Evolutionary conservation across 2,113 vertebrate genomes (phyloP), one percentile per base, ranked within the genome.

Genomic region (Microtus pennsylvanicus): DNA sequence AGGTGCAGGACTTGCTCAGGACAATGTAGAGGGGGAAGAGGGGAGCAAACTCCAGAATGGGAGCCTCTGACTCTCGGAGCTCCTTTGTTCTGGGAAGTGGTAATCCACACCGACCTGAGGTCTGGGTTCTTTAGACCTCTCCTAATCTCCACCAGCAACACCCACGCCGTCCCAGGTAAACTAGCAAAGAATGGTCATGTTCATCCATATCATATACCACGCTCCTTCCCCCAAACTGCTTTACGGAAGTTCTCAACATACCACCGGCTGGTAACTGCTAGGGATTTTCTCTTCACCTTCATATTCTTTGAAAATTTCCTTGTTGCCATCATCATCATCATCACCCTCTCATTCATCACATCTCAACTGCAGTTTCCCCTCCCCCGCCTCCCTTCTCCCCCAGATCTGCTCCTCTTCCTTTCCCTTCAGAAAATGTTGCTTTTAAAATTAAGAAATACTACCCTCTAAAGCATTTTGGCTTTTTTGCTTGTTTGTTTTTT

Each of bases 371-470:
- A 38, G 70, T 22, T 72, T 22, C 70, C 35, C 70, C 35, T n/a
- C 33, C 33, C 12, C 35, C 33, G 7, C 33, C 35, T 69, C 17
- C 70, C 35, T 16, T 19, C 16, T 72, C 17, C 35, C 35, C 70
- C 19, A 72, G 7, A 21, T 72, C 70, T 22, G 3, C 35, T n/a
- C 17, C 35, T n/a, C 70, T 17, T 72, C 7, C 17, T 38, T 38
- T 74, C n/a, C 19, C 70, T 38, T 74, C 70, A 38, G 70, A 38
- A 38, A 38, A 74, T 74, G 30, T 72, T 89, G 33, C 50, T 95
- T 82, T 93, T 70, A 58, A 95, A 93, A 93, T 86, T 86, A 63
- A 89, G 11, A 83, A 95, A 74, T 58, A 14, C 55, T 72, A 90
- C 0, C 16, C 4, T 2, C 7, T 11, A 8, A 69, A 69, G 11